Base-by-base conservation (phyloP, 2,888 invertebrate species). In the Cactoblastis cactorum region DNA sequence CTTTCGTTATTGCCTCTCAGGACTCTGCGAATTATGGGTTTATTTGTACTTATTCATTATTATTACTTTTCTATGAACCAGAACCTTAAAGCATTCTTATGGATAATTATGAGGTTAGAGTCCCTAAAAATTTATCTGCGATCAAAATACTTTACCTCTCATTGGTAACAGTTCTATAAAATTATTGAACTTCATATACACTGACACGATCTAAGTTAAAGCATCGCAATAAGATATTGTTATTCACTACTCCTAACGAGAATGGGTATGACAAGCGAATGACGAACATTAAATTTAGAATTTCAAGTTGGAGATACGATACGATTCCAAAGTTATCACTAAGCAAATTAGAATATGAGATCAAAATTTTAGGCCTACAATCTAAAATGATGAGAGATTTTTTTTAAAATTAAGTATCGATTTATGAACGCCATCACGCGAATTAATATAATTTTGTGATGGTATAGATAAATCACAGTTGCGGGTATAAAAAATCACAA, bases 331-430 rank as follows among this genome's bases (percentile, higher is more conserved):
- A 83, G 77, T 79, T 85, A 87, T 81, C 81, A 84, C 88, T 89
- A 87, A 87, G 87, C 88, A 88, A 88, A 89, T 88, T 82, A 89
- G 88, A 88, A 85, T 87, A 88, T 89, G 89, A 89, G 89, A 89
- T 89, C 89, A 89, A 86, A 86, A 82, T 80, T 83, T 86, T 88
- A 89, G 88, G 88, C 88, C 88, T 88, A 89, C 85, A 77, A 80
- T 83, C 88, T 88, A 88, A 74, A 74, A 77, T 77, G 81, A 82
- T 82, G 83, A 83, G 81, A 83, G 77, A 75, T 81, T 83, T 83
- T 75, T 81, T 83, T n/a, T n/a, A n/a, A n/a, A n/a, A n/a, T n/a
- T 83, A 83, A 84, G 83, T 84, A 80, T 74, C 69, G 83, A 85
- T 87, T 83, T 82, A 86, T 80, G 74, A 77, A 81, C 81, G 81